Evolutionary conservation across 2,888 invertebrate species (phyloP).

Genomic region (Syritta pipiens): DNA sequence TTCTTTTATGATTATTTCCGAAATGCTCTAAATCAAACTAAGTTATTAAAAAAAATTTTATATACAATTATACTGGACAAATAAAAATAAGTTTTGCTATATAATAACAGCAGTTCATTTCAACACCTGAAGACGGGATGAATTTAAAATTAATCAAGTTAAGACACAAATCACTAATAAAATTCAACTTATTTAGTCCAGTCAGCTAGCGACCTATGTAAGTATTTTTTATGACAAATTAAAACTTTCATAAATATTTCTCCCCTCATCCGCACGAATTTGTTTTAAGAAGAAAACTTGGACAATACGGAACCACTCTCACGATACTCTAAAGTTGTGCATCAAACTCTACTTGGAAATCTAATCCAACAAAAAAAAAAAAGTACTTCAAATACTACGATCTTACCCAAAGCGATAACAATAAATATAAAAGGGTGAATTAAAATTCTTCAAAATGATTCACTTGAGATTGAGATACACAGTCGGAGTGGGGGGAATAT

Average conservation of each 20-base stretch:
- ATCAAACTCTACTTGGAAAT: slow-evolving; percentile 3
- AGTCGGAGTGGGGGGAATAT: not conserved
- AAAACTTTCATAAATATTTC: not conserved
- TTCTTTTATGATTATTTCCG: no score
- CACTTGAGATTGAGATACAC: slow-evolving; percentile 46
- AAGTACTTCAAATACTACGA: slow-evolving; percentile 6
- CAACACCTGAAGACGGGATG: no score
- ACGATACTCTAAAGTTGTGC: not conserved
- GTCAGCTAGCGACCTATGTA: no score
- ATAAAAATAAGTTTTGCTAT: no score
- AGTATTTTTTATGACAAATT: not conserved
- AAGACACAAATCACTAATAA: no score
- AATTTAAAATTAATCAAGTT: no score
- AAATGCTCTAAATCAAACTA: no score
- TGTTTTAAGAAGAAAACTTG: slow-evolving; percentile 6
- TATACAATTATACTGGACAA: no score
- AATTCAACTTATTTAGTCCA: no score
- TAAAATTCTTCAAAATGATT: slow-evolving; percentile 36
- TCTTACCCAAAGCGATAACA: slow-evolving; percentile 3
- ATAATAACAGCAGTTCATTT: no score
- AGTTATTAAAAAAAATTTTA: no score
- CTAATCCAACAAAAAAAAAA: not conserved
- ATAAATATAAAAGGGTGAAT: slow-evolving; percentile 22
- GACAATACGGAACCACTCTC: slow-evolving; percentile 1
- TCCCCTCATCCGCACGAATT: not conserved